Percentiles rank a stretch among this genome's conserved stretches.
phyloP scores from a whole-genome alignment of 1,140 invertebrate genomes.

The Melitaea cinxia region DNA sequence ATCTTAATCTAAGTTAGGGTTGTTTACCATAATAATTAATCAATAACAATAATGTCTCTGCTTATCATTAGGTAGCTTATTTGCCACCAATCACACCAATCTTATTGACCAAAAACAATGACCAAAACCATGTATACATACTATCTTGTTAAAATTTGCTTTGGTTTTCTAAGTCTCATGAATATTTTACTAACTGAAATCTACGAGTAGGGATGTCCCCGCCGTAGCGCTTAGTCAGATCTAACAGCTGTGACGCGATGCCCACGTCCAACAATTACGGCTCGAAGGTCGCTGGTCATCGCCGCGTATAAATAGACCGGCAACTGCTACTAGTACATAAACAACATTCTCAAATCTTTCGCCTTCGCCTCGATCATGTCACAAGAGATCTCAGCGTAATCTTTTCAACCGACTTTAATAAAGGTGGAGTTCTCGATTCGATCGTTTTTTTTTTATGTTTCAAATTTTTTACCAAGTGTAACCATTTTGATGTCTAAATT shows the following conservation, averaged over 20 bases:
- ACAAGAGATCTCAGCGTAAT: not conserved
- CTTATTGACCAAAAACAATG: too few species aligned
- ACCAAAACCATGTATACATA: too few species aligned
- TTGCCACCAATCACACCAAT: too few species aligned
- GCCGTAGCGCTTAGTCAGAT: constrained; percentile 13
- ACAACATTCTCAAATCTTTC: constrained; percentile 14
- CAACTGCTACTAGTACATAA: constrained; percentile 6
- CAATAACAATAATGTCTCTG: too few species aligned
- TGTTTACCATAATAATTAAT: too few species aligned
- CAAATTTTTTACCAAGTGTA: too few species aligned
- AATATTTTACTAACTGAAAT: not conserved
- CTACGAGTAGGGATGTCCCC: constrained; percentile 1
- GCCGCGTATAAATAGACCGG: constrained; percentile 22
- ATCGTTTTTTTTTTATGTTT: too few species aligned
- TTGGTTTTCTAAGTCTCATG: not conserved
- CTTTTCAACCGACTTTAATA: not conserved
- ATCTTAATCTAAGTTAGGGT: too few species aligned
- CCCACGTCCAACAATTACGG: constrained; percentile 13
- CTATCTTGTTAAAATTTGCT: too few species aligned
- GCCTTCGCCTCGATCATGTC: constrained; percentile 2
- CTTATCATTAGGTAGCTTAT: too few species aligned
- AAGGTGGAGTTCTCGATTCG: not conserved
- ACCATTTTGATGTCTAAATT: too few species aligned
- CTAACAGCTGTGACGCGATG: constrained; percentile 2
- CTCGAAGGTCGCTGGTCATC: constrained; percentile 18